A percentile compares a stretch with the other conserved stretches of the same genome.
phyloP scores from a whole-genome alignment of 2,888 invertebrate genomes.

The Reticulitermes lucifugus region DNA sequence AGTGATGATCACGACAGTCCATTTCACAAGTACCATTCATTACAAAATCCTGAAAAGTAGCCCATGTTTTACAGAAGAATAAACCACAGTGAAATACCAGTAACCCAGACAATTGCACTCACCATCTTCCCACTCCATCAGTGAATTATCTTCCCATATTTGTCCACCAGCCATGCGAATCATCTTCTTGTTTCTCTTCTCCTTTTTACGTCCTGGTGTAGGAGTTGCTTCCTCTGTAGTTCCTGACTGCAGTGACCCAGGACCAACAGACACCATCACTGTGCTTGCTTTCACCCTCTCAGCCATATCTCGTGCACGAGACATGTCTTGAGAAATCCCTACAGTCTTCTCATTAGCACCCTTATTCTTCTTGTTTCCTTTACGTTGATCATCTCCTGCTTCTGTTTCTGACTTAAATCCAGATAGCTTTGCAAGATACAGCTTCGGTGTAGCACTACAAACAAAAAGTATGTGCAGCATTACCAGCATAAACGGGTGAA shows the following conservation, averaged over 20 bases:
- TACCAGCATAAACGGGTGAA: not conserved
- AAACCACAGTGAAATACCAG: no score
- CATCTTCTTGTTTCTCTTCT: constrained; percentile 76
- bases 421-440: constrained; percentile 57
- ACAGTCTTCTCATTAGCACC: not conserved
- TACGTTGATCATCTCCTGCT: not conserved
- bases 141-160: constrained; percentile 95
- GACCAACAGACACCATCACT: constrained; percentile 43
- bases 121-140: constrained; percentile 96
- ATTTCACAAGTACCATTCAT: no score
- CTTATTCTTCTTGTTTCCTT: constrained; percentile 26
- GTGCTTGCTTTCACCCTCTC: constrained; percentile 60
- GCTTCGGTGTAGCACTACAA: constrained; percentile 63
- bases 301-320: constrained; percentile 34
- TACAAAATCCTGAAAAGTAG: no score
- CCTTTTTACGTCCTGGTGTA: constrained; percentile 60
- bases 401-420: constrained; percentile 56
- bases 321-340: constrained; percentile 14
- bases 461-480: not conserved
- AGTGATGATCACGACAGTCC: no score
- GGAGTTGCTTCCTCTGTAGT: constrained; percentile 56
- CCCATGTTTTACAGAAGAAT: no score
- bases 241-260: constrained; percentile 18
- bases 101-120: constrained; percentile 51
- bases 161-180: constrained; percentile 93